A percentile compares a stretch with the other conserved stretches of the same genome.
These are phyloP conservation scores for Eumeta japonica DNA, from an alignment of 1,140 invertebrate genomes.

Conservation along the genomic window DNA sequence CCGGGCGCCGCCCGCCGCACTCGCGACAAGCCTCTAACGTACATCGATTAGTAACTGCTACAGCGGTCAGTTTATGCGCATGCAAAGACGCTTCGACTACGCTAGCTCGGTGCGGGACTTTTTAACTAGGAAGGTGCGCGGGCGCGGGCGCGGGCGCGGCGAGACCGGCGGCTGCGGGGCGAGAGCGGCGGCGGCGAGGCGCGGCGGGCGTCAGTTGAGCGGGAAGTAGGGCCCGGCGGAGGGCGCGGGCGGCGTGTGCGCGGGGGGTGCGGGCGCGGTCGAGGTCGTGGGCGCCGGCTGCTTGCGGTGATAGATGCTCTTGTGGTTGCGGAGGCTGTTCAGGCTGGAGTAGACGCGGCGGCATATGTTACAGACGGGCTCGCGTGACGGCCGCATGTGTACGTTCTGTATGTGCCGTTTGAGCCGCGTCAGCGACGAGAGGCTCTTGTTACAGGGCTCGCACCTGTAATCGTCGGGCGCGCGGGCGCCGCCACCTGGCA, in stretches of 20 bases:
- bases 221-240: constrained; percentile 29
- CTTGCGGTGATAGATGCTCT: constrained; percentile 84
- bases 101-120: no score
- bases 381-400: constrained; percentile 79
- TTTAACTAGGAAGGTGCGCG: constrained; percentile 7
- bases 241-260: constrained; percentile 50
- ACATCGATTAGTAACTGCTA: not conserved
- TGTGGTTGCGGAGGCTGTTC: constrained; percentile 83
- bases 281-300: constrained; percentile 49
- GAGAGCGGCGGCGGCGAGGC: constrained; percentile 12
- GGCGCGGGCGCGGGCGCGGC: constrained; percentile 21
- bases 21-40: not conserved
- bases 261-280: constrained; percentile 19
- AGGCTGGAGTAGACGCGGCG: constrained; percentile 84
- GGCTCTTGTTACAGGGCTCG: constrained; percentile 85
- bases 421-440: constrained; percentile 78
- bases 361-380: constrained; percentile 85
- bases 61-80: not conserved
- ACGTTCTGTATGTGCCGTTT: constrained; percentile 86
- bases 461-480: constrained; percentile 78
- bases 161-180: constrained; percentile 14
- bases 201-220: constrained; percentile 51
- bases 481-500: constrained; percentile 56
- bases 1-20: not conserved
- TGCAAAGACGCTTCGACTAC: not conserved